Evolutionary conservation across 2,113 vertebrate species (phyloP).

Genomic region (Corydoras maculifer): DNA sequence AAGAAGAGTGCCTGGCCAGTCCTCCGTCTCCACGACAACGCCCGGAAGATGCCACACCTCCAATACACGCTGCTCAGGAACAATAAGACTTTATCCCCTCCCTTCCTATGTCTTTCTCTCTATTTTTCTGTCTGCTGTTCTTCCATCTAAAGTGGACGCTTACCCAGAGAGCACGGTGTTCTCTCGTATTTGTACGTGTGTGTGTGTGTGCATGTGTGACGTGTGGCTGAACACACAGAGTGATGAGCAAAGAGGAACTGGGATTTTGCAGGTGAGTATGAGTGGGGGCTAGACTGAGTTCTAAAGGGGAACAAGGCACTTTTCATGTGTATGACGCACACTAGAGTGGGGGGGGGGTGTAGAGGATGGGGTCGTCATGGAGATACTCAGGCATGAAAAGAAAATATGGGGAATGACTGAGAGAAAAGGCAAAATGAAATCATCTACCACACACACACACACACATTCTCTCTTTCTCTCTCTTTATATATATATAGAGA

Average conservation of each 20-base stretch:
- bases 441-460: background rate
- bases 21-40: slow-evolving; percentile 49
- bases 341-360: slow-evolving; percentile 22
- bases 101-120: slow-evolving; percentile 21
- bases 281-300: slow-evolving; percentile 37
- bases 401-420: slow-evolving; percentile 42
- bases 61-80: slow-evolving; percentile 42
- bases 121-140: slow-evolving; percentile 15
- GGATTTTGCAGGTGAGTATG: slow-evolving; percentile 41
- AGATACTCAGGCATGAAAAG: slow-evolving; percentile 42
- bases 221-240: slow-evolving; percentile 31
- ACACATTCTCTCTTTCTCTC: too few species aligned
- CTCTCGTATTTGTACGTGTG: slow-evolving; percentile 13
- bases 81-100: slow-evolving; percentile 48
- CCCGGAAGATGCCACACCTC: slow-evolving; percentile 50
- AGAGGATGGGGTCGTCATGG: slow-evolving; percentile 46
- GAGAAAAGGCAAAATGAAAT: slow-evolving; percentile 14
- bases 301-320: slow-evolving; percentile 42
- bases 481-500: too few species aligned
- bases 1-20: slow-evolving; percentile 37
- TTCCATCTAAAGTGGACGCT: slow-evolving; percentile 34
- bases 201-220: slow-evolving; percentile 30
- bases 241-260: slow-evolving; percentile 24
- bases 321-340: slow-evolving; percentile 44
- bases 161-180: slow-evolving; percentile 34